Evolutionary conservation across 2,113 vertebrate species (phyloP).

Genomic region (Crotalus helleri): DNA sequence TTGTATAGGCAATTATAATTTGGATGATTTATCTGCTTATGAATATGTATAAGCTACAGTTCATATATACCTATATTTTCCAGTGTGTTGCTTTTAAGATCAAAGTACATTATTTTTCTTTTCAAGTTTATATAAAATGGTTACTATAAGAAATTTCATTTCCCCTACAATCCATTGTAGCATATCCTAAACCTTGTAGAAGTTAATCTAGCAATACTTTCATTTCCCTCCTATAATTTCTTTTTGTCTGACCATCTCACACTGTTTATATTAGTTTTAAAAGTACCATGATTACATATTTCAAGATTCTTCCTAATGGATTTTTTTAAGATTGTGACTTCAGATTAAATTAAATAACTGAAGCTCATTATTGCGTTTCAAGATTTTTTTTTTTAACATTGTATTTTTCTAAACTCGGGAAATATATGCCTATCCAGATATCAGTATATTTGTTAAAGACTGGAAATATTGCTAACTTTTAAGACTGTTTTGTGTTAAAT

Average conservation of each 20-base stretch:
- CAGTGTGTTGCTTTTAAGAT: slow-evolving; percentile 1
- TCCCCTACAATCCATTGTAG: not conserved
- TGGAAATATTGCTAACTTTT: slow-evolving; percentile 59
- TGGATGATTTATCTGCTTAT: not conserved
- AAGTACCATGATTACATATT: not conserved
- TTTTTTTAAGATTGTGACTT: slow-evolving; percentile 8
- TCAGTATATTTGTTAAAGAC: slow-evolving; percentile 37
- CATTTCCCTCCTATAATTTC: not conserved
- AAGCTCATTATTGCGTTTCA: slow-evolving; percentile 10
- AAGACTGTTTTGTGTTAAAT: slow-evolving; percentile 60
- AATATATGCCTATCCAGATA: slow-evolving; percentile 16
- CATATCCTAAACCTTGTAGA: not conserved
- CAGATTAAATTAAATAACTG: slow-evolving; percentile 33
- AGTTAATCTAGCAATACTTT: not conserved
- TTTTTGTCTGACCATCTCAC: not conserved
- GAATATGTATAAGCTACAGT: not conserved
- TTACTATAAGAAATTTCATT: slow-evolving; percentile 17
- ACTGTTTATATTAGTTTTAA: slow-evolving; percentile 13
- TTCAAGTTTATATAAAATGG: not conserved
- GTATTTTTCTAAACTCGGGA: slow-evolving; percentile 36
- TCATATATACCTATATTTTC: not conserved
- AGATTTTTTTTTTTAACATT: slow-evolving; percentile 26
- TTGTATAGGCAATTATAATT: not conserved
- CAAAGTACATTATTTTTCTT: slow-evolving; percentile 15
- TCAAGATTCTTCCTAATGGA: slow-evolving; percentile 24